Conservation (phyloP, 1,140 invertebrate genomes). For the Aphelenchoides fujianensis region DNA sequence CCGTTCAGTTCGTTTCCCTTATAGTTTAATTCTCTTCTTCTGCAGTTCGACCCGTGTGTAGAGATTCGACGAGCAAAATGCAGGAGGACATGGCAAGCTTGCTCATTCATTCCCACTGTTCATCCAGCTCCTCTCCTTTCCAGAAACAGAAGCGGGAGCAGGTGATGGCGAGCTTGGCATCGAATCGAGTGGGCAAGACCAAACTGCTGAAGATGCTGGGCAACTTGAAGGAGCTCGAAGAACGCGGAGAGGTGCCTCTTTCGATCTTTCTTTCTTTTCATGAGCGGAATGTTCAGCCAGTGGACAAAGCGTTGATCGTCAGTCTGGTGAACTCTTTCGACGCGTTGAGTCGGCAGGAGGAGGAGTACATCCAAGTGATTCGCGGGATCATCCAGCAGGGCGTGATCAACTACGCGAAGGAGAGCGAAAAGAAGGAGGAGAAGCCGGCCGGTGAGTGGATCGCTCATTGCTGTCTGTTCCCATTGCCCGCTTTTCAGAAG, state of each 20-base stretch:
- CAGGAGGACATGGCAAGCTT: neutral
- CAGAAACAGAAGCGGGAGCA: constrained; percentile 12
- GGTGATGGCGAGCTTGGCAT: constrained; percentile 14
- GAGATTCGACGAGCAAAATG: neutral
- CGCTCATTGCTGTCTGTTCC: too few relatives aligned
- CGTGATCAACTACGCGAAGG: constrained; percentile 3
- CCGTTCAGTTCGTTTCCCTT: too few relatives aligned
- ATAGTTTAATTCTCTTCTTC: too few relatives aligned
- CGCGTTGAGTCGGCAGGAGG: constrained; percentile 9
- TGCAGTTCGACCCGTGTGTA: too few relatives aligned
- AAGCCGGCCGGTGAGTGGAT: neutral
- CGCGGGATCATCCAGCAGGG: constrained; percentile 12
- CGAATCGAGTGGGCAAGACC: constrained; percentile 19
- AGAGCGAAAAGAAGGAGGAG: constrained; percentile 2
- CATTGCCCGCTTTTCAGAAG: too few relatives aligned
- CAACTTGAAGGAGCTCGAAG: constrained; percentile 5
- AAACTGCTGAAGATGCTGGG: constrained; percentile 16
- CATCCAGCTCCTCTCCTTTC: neutral
- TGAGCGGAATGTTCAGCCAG: constrained; percentile 4
- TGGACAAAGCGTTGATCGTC: constrained; percentile 12
- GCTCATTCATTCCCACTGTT: too few relatives aligned
- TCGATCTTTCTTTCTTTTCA: neutral
- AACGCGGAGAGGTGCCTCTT: constrained; percentile 15
- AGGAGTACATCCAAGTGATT: constrained; percentile 18
- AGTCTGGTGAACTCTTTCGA: constrained; percentile 10